Evolutionary conservation across 2,113 vertebrate species (phyloP).

Genomic region (Nothoprocta pentlandii): DNA sequence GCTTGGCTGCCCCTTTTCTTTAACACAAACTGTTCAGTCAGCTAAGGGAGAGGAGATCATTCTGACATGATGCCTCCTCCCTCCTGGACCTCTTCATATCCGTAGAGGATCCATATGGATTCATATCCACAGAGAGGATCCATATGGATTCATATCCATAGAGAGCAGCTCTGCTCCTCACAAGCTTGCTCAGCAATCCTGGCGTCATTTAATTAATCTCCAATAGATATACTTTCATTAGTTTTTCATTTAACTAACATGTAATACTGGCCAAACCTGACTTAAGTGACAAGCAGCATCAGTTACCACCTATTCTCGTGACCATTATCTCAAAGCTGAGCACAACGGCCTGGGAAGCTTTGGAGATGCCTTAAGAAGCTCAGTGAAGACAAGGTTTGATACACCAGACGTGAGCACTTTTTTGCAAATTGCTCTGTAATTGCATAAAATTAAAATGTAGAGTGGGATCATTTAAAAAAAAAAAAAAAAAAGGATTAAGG

Average conservation of each 20-base stretch:
- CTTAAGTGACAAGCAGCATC: background rate
- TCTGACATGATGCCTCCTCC: background rate
- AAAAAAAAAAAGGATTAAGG: background rate
- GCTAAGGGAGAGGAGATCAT: background rate
- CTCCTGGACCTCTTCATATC: background rate
- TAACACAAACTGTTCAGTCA: background rate
- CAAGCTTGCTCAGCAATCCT: fast-evolving
- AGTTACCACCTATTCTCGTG: background rate
- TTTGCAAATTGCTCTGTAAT: background rate
- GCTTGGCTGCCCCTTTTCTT: background rate
- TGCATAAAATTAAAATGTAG: slow-evolving; percentile 1
- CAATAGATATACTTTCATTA: background rate
- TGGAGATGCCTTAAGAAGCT: background rate
- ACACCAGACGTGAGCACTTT: background rate
- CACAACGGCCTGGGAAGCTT: fast-evolving
- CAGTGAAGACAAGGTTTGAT: background rate
- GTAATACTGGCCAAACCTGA: background rate
- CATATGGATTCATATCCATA: no score
- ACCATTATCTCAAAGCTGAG: background rate
- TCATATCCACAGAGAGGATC: no score
- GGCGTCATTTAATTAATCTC: background rate
- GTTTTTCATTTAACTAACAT: background rate
- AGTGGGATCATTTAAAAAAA: background rate
- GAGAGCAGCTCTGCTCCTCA: background rate
- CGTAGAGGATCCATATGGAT: background rate